Conservation (phyloP, 2,797 vertebrate genomes). For the Potorous gilbertii region DNA sequence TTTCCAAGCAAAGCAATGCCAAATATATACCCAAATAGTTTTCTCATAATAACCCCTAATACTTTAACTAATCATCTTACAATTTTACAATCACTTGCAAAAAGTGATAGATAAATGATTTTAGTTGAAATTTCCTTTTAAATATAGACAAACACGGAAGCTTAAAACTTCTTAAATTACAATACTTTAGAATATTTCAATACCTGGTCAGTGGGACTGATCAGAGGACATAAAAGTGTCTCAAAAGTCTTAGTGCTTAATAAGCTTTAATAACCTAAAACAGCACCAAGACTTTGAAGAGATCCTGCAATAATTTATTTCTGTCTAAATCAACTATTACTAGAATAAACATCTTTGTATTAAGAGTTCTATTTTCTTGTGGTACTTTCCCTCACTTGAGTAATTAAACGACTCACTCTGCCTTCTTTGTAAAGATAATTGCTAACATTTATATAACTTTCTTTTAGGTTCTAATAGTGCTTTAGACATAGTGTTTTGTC, state of each 20-base stretch:
- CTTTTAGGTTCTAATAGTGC: background rate
- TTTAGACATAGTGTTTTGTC: background rate
- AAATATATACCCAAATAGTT: background rate
- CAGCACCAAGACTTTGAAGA: background rate
- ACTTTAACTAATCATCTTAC: background rate
- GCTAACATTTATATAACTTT: background rate
- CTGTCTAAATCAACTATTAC: background rate
- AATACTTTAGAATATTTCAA: background rate
- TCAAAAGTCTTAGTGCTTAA: background rate
- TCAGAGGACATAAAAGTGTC: background rate
- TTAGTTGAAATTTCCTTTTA: background rate
- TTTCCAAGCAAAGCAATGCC: background rate
- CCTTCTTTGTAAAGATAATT: background rate
- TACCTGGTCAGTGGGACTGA: background rate
- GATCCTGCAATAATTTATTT: background rate
- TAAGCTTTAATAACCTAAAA: background rate
- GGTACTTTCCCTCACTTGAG: background rate
- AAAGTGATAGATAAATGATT: background rate
- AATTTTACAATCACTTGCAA: background rate
- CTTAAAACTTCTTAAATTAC: background rate
- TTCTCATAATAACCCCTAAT: background rate
- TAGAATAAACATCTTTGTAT: background rate
- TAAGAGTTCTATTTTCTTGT: background rate
- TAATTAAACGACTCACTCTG: background rate
- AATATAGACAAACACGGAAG: background rate